Evolutionary conservation across 2,888 invertebrate species (phyloP), one percentile per base, ranked within the genome.

Genomic region (Drosophila nigritarsus): DNA sequence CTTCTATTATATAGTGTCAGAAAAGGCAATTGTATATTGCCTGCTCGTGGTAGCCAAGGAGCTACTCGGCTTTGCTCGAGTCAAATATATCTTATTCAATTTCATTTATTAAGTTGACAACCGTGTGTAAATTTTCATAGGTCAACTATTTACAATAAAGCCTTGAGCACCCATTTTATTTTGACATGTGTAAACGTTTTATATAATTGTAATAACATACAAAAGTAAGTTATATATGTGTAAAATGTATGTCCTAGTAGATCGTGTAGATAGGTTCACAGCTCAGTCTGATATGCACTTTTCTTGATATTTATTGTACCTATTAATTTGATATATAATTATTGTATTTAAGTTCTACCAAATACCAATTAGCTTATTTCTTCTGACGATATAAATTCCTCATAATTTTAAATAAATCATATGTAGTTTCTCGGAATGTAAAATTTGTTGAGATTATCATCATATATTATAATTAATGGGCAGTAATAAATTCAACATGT

Each of bases 401-500:
- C 13, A 24, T 15, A 0, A 45, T 45, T 20, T 45, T 1, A 24
- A 45, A 45, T 15, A 45, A 20, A 3, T 32, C 9, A 32, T 32
- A 6, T 20, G 20, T 1, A 15, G 3, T 15, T 24, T 7, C 27
- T 29, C 20, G 3, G 13, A 64, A 51, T 18, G 29, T 13, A 34
- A 7, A 30, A 29, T 42, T 45, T n/a, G 30, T 53, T n/a, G 30
- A 7, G 67, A n/a, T 32, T 48, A 48, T 13, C 7, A 55, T 53
- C 53, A 36, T 27, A 54, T 58, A 62, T 66, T 45, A 60, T 42
- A 65, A 65, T 50, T 40, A 60, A 75, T 63, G 55, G 30, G 5
- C 32, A 24, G 38, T 51, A 53, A 70, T 75, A 56, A 75, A 75
- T 59, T n/a, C 27, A 56, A 20, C n/a, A 49, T 9, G 30, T 5